Percentiles rank a stretch among this genome's conserved stretches.
These are phyloP conservation scores for Mobula birostris DNA, from an alignment of 2,113 vertebrate species.

Conservation along the genomic window DNA sequence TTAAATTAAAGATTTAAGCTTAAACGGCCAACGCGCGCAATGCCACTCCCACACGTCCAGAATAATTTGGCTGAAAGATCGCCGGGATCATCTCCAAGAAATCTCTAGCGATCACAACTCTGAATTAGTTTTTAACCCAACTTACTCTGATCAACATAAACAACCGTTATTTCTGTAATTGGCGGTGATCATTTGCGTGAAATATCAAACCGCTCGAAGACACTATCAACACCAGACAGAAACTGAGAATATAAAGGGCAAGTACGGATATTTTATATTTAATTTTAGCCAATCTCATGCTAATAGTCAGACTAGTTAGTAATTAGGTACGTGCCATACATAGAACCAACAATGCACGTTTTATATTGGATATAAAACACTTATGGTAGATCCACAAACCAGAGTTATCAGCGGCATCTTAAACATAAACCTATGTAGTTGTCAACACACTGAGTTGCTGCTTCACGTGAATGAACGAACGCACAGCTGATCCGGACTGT, in stretches of 20 bases:
- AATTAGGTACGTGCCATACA: background rate
- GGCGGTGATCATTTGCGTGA: background rate
- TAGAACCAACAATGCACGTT: background rate
- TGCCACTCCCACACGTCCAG: background rate
- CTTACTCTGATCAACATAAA: background rate
- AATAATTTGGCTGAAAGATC: background rate
- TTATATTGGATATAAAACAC: background rate
- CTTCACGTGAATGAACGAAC: background rate
- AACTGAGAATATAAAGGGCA: background rate
- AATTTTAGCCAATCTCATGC: background rate
- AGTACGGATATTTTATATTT: background rate
- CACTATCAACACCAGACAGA: background rate
- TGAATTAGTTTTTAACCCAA: background rate
- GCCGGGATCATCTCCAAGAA: background rate
- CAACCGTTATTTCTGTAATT: background rate
- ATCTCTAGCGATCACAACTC: background rate
- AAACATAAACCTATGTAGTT: background rate
- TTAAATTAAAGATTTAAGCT: background rate
- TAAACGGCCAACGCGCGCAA: background rate
- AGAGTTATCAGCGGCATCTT: background rate
- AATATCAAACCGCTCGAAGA: background rate
- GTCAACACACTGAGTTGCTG: background rate
- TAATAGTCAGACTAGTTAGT: background rate
- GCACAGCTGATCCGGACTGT: background rate
- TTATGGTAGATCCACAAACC: background rate